Evolutionary conservation across 1,140 invertebrate genomes (phyloP).

Genomic region (Nasonia giraulti): DNA sequence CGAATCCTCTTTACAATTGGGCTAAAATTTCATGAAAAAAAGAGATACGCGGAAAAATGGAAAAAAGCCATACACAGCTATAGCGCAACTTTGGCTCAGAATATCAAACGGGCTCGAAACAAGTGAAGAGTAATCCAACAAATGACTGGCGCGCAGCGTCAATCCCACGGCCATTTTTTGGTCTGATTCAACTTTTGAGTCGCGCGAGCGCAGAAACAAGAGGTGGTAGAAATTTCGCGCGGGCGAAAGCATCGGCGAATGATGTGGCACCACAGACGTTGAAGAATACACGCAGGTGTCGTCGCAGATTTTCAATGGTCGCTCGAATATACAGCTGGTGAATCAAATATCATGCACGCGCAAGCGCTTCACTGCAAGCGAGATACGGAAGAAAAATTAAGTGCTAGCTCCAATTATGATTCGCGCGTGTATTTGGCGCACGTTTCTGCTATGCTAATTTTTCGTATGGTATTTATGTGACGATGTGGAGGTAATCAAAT

Average conservation of each 20-base stretch:
- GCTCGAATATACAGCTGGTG: background rate
- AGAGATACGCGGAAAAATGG: background rate
- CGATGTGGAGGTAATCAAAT: no score
- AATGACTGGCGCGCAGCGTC: slow-evolving; percentile 5
- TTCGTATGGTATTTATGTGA: no score
- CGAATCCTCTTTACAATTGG: background rate
- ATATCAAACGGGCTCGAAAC: slow-evolving; percentile 25
- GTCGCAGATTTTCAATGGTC: background rate
- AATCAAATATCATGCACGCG: background rate
- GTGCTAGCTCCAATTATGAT: background rate
- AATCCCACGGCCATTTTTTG: slow-evolving; percentile 21
- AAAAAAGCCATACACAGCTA: background rate
- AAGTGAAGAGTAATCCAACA: slow-evolving; percentile 33
- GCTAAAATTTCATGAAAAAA: background rate
- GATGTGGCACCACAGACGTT: background rate
- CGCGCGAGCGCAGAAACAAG: background rate
- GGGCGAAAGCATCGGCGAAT: background rate
- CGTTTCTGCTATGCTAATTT: no score
- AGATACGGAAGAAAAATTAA: background rate
- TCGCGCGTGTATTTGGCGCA: no score
- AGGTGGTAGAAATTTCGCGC: background rate
- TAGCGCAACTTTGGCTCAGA: background rate
- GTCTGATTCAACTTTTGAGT: slow-evolving; percentile 28
- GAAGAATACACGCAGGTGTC: background rate
- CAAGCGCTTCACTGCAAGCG: background rate